Evolutionary conservation across 1,140 invertebrate species (phyloP).

Genomic region (Macrostomum lignano): DNA sequence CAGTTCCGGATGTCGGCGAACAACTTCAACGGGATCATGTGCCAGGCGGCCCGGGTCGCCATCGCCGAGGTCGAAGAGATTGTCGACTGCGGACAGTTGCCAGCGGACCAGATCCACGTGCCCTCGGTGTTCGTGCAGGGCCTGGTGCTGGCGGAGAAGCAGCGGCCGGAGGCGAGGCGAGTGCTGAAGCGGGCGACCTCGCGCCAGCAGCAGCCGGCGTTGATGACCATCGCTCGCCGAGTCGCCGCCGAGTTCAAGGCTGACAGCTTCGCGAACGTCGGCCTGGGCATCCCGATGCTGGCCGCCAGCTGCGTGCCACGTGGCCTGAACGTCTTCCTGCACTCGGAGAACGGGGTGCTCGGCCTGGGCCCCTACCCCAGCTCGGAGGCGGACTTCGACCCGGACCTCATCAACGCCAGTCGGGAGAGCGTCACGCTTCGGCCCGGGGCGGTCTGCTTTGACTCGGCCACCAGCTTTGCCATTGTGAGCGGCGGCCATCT

Average conservation of each 20-base stretch:
- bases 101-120: constrained; percentile 59
- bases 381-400: constrained; percentile 8
- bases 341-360: constrained; percentile 8
- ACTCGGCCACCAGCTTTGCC: too few species aligned
- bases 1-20: too few species aligned
- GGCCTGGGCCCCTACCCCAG: constrained; percentile 9
- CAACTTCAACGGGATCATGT: constrained; percentile 82
- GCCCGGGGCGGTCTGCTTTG: too few species aligned
- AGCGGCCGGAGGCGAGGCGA: too few species aligned
- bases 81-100: constrained; percentile 48
- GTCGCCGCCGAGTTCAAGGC: too few species aligned
- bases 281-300: constrained; percentile 8
- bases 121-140: constrained; percentile 28
- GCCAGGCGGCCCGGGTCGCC: constrained; percentile 50
- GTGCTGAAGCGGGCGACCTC: too few species aligned
- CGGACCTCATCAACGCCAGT: constrained; percentile 10
- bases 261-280: constrained; percentile 8
- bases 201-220: too few species aligned
- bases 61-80: constrained; percentile 84
- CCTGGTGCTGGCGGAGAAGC: too few species aligned
- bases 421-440: constrained; percentile 9
- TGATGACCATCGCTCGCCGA: too few species aligned
- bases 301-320: constrained; percentile 6
- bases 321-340: constrained; percentile 6
- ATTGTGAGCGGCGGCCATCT: too few species aligned